phyloP scores from a whole-genome alignment of 2,888 invertebrate species.

The Drosophila lacicola region DNA sequence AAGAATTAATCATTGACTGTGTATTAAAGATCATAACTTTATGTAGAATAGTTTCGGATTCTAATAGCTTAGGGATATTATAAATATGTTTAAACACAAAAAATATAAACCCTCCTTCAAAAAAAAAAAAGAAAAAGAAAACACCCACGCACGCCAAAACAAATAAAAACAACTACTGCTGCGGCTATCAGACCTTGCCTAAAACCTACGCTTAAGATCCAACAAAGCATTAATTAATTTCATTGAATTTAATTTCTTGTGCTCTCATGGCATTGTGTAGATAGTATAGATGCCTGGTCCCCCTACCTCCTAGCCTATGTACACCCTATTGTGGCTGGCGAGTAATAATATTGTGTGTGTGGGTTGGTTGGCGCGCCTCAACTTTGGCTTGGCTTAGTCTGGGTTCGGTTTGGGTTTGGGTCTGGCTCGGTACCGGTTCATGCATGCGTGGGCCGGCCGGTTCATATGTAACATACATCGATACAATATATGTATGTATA shows the following conservation, averaged over 20 bases:
- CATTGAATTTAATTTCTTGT: conserved; percentile 68
- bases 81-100: too few species aligned
- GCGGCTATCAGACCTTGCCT: conserved; percentile 22
- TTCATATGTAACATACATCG: conserved; percentile 38
- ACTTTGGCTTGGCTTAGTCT: conserved; percentile 14
- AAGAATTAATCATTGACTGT: too few species aligned
- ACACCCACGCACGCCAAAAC: neutral
- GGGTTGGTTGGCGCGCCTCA: conserved; percentile 55
- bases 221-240: conserved; percentile 71
- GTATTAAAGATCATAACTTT: too few species aligned
- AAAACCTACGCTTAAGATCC: conserved; percentile 51
- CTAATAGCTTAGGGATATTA: too few species aligned
- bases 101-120: conserved; percentile 17
- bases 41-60: too few species aligned
- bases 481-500: conserved; percentile 9
- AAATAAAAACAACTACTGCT: conserved; percentile 36
- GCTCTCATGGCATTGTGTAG: conserved; percentile 40
- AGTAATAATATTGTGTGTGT: conserved; percentile 36
- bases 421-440: conserved; percentile 50
- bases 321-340: conserved; percentile 25
- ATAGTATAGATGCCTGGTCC: conserved; percentile 21
- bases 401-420: conserved; percentile 16
- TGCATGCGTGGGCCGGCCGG: conserved; percentile 78
- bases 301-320: neutral
- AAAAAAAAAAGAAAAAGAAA: too few species aligned